These are phyloP conservation scores for Poeciliopsis infans DNA, from an alignment of 2,797 vertebrate species.

Conservation along the genomic window DNA sequence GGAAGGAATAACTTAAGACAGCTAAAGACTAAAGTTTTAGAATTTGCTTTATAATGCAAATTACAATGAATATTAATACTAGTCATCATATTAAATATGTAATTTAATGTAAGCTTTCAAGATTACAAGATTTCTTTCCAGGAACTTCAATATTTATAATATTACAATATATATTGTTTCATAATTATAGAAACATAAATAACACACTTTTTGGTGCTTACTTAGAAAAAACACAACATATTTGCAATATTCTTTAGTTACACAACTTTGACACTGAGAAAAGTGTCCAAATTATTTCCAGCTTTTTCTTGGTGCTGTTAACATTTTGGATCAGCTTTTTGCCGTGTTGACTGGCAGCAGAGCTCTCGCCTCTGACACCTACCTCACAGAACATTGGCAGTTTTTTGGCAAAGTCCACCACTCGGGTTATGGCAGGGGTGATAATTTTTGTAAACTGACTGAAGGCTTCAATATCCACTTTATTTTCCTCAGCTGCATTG, in stretches of 20 bases:
- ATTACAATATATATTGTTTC: background rate
- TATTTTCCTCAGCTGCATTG: slow-evolving; percentile 92
- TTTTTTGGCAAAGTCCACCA: slow-evolving; percentile 99
- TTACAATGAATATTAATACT: background rate
- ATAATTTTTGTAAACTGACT: slow-evolving; percentile 99
- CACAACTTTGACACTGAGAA: background rate
- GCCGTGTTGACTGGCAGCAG: background rate
- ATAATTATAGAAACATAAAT: background rate
- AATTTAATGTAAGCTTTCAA: background rate
- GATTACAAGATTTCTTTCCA: background rate
- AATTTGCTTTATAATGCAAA: background rate
- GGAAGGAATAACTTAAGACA: background rate
- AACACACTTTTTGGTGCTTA: background rate
- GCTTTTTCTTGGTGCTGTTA: background rate
- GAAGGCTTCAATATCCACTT: slow-evolving; percentile 99
- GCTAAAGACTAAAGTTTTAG: background rate
- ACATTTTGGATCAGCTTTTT: background rate
- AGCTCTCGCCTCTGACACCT: slow-evolving; percentile 9
- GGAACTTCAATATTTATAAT: background rate
- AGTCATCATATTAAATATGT: background rate
- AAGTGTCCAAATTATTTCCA: background rate
- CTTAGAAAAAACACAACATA: background rate
- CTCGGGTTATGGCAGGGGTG: slow-evolving; percentile 99
- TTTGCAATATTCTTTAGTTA: background rate
- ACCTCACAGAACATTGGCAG: slow-evolving; percentile 99